Evolutionary conservation across 2,888 invertebrate species (phyloP).

Genomic region (Magallana nippona): DNA sequence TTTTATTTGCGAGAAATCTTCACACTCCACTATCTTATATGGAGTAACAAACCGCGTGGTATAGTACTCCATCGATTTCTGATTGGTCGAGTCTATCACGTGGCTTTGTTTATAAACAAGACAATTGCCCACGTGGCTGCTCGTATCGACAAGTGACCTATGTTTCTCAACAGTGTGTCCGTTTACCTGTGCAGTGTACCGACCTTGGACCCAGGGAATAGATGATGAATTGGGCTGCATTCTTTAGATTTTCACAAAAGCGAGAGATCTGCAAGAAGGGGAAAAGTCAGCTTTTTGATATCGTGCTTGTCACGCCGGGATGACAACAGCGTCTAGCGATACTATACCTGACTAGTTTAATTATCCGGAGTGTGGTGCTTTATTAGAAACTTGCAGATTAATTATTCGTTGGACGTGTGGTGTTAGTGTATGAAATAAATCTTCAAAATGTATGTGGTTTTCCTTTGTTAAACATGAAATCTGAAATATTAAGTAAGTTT

Average conservation of each 20-base stretch:
- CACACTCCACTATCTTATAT: slow-evolving; percentile 13
- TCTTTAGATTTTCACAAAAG: slow-evolving; percentile 2
- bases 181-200: background rate
- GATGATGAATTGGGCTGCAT: slow-evolving; percentile 26
- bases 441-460: background rate
- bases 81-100: slow-evolving; percentile 36
- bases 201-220: slow-evolving; percentile 1
- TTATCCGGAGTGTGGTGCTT: background rate
- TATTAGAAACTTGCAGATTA: background rate
- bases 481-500: too few species aligned
- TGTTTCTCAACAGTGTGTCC: background rate
- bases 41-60: slow-evolving; percentile 37
- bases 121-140: slow-evolving; percentile 13
- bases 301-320: slow-evolving; percentile 15
- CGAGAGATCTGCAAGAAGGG: background rate
- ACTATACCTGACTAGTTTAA: background rate
- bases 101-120: slow-evolving; percentile 46
- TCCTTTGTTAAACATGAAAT: too few species aligned
- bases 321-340: slow-evolving; percentile 12
- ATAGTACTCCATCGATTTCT: slow-evolving; percentile 6
- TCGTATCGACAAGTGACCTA: background rate
- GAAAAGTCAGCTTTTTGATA: background rate
- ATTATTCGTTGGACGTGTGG: background rate
- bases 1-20: slow-evolving; percentile 11
- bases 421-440: background rate